Percentiles rank a stretch among this genome's conserved stretches.
phyloP scores from a whole-genome alignment of 2,113 vertebrate species.

The Phocoena sinus region DNA sequence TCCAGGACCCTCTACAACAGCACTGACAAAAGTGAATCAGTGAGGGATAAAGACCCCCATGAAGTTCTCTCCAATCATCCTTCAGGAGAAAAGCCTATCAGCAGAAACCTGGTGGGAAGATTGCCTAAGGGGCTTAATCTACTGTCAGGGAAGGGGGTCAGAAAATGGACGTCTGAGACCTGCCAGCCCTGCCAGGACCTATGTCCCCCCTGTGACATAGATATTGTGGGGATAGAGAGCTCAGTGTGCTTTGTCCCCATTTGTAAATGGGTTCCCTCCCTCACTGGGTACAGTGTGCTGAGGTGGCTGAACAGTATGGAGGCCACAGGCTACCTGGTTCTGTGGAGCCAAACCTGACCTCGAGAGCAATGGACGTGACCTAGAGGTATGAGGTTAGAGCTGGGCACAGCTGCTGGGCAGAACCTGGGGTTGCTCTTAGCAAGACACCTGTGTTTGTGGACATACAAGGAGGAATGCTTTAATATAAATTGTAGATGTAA shows the following conservation, averaged over 20 bases:
- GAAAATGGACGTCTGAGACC: not conserved
- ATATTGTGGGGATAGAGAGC: not conserved
- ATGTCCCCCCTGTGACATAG: rapidly evolving
- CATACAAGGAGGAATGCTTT: not conserved
- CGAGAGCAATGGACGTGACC: rapidly evolving
- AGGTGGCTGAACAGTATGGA: not conserved
- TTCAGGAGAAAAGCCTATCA: not conserved
- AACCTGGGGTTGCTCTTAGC: too few relatives aligned
- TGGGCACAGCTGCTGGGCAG: not conserved
- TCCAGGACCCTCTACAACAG: too few relatives aligned
- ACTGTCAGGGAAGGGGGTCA: not conserved
- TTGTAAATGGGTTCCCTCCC: rapidly evolving
- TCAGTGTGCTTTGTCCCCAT: too few relatives aligned
- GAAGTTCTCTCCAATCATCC: not conserved
- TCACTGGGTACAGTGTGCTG: rapidly evolving
- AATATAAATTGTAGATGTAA: not conserved
- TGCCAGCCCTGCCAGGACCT: not conserved
- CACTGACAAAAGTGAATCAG: not conserved
- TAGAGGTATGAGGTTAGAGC: not conserved
- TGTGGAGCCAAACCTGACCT: not conserved
- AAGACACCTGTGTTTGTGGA: not conserved
- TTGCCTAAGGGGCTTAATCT: not conserved
- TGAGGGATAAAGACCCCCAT: rapidly evolving
- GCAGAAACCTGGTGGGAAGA: not conserved
- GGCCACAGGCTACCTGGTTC: too few relatives aligned